A percentile compares a stretch with the other conserved stretches of the same genome.
Evolutionary conservation across 2,888 invertebrate genomes (phyloP).

Genomic region (Caenorhabditis virilis): DNA sequence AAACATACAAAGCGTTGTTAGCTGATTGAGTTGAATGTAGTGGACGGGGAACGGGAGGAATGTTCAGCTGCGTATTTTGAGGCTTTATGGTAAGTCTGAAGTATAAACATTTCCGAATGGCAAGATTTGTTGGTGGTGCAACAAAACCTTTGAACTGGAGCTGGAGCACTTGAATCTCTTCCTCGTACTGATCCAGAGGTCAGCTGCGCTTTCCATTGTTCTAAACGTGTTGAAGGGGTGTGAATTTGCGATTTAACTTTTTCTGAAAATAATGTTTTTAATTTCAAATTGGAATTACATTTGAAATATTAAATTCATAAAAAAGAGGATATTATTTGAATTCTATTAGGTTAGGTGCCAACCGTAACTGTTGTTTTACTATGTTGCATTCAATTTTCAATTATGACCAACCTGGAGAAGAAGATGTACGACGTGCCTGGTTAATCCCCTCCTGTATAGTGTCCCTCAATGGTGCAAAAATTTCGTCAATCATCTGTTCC

Average conservation of each 20-base stretch:
- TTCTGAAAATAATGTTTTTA: conserved; percentile 10
- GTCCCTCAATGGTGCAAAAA: conserved; percentile 34
- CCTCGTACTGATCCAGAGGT: conserved; percentile 28
- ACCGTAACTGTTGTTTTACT: too few relatives aligned
- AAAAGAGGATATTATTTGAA: background rate
- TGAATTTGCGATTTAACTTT: conserved; percentile 27
- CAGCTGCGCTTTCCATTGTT: conserved; percentile 51
- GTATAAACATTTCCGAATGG: background rate
- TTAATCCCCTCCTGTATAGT: conserved; percentile 26
- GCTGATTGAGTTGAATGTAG: conserved; percentile 38
- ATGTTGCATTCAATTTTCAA: background rate
- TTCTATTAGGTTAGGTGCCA: too few relatives aligned
- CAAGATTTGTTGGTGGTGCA: too few relatives aligned
- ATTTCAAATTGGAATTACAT: background rate
- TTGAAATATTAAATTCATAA: background rate
- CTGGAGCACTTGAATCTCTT: conserved; percentile 49
- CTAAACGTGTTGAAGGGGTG: conserved; percentile 38
- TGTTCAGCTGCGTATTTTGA: conserved; percentile 35
- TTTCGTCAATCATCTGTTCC: conserved; percentile 36
- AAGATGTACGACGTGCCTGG: conserved; percentile 26
- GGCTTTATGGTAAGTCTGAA: conserved; percentile 40
- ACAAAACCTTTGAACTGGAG: conserved; percentile 38
- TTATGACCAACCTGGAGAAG: conserved; percentile 27
- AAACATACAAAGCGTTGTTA: conserved; percentile 37
- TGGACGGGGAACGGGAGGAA: conserved; percentile 20